phyloP scores from a whole-genome alignment of 2,888 invertebrate species.

The Sphecodes monilicornis region DNA sequence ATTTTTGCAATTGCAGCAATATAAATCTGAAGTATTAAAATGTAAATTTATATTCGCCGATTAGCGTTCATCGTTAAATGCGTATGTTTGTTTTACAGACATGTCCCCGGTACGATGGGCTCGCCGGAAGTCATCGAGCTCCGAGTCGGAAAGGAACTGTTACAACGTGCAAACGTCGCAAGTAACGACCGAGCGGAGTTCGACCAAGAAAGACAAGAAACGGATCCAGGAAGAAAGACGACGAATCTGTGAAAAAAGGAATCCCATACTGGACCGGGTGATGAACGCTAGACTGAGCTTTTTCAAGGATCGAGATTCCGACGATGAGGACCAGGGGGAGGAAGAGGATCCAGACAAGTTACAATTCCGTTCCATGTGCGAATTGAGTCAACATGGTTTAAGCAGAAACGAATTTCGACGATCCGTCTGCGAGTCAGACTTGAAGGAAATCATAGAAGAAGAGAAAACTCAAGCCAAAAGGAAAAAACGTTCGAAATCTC shows the following conservation, averaged over 20 bases:
- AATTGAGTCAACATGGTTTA: slow-evolving; percentile 70
- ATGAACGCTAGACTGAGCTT: slow-evolving; percentile 90
- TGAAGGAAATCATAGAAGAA: slow-evolving; percentile 77
- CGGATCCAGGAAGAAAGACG: slow-evolving; percentile 84
- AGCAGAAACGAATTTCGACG: slow-evolving; percentile 76
- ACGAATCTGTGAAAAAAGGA: slow-evolving; percentile 87
- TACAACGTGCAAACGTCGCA: slow-evolving; percentile 87
- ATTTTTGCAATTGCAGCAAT: too few relatives aligned
- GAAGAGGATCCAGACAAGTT: slow-evolving; percentile 68
- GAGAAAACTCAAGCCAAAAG: slow-evolving; percentile 75
- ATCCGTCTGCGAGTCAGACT: slow-evolving; percentile 79
- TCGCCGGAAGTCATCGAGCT: slow-evolving; percentile 87
- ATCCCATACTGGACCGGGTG: slow-evolving; percentile 89
- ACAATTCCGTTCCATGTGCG: slow-evolving; percentile 78
- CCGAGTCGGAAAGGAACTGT: slow-evolving; percentile 89
- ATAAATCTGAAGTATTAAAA: too few relatives aligned
- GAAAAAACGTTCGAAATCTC: slow-evolving; percentile 81
- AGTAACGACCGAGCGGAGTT: slow-evolving; percentile 84
- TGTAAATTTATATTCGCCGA: background rate
- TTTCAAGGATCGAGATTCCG: slow-evolving; percentile 84
- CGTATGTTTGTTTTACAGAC: slow-evolving; percentile 84
- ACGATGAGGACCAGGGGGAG: slow-evolving; percentile 65
- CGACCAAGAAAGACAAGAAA: slow-evolving; percentile 86
- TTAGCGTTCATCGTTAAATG: background rate
- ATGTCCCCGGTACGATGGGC: slow-evolving; percentile 88